Evolutionary conservation across 2,797 vertebrate species (phyloP), one percentile per base, ranked within the genome.

Genomic region (Rhinoraja longicauda): DNA sequence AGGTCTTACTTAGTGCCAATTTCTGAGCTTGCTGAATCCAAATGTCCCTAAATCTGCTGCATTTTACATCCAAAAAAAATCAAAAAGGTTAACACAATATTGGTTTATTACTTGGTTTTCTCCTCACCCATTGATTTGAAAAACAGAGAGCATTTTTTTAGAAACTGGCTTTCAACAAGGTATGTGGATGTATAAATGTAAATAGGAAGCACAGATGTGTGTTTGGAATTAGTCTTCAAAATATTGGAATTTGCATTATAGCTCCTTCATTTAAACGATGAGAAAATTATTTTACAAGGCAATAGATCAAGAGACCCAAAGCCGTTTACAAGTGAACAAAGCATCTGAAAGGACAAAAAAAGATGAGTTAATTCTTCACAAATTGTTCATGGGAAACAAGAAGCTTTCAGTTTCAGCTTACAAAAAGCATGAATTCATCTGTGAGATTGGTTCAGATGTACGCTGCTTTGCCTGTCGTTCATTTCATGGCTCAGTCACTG

Each of bases 351-450:
- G 59, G 57, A 86, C 82, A 62, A 86, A 86, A 45, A 53, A n/a
- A 86, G 59, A 64, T 21, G 45, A n/a, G 10, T 17, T 64, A 32
- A 64, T n/a, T 64, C 62, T 86, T 86, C 82, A n/a, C 59, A 86
- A 86, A 19, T 64, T 62, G 57, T 64, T 57, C 29, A 64, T 1
- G 59, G 57, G 82, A 64, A 86, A 32, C 15, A 64, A 64, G 57
- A 86, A 86, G 57, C 82, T 86, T 86, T 62, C 82, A 86, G 59
- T 19, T n/a, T 32, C 82, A 86, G 62, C 82, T 64, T 86, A 86
- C 29, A 7, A 86, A 15, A 17, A 32, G 29, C 57, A 29, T 64
- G 82, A 64, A 86, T 86, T 86, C 59, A 86, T 86, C 82, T 64
- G 29, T 86, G 82, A 62, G 82, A 62, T 32, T 2, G 57, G 59